Evolutionary conservation across 2,888 invertebrate genomes (phyloP).

Genomic region (Scotopteryx bipunctaria): DNA sequence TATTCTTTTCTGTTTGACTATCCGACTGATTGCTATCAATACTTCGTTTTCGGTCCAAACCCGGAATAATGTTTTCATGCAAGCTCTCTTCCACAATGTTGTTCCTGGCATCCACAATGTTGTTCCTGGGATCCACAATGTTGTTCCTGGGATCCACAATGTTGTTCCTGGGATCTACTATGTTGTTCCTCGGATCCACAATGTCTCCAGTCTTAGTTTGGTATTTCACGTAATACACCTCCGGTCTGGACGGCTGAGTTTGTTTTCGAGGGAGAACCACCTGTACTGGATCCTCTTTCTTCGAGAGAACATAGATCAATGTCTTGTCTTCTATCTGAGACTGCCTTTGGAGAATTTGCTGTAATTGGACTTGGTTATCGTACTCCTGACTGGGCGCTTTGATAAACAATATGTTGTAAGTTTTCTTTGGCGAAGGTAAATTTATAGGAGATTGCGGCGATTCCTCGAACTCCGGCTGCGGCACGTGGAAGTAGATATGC

Average conservation of each 20-base stretch:
- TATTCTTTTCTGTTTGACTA: neutral
- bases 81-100: slow-evolving; percentile 31
- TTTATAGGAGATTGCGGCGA: slow-evolving; percentile 67
- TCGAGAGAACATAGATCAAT: slow-evolving; percentile 88
- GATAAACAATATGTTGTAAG: slow-evolving; percentile 90
- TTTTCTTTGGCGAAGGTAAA: slow-evolving; percentile 81
- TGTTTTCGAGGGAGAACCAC: slow-evolving; percentile 34
- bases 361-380: slow-evolving; percentile 51
- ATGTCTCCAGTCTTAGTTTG: slow-evolving; percentile 40
- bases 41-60: slow-evolving; percentile 38
- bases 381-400: slow-evolving; percentile 87
- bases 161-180: too few relatives aligned
- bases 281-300: slow-evolving; percentile 85
- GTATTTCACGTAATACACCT: slow-evolving; percentile 89
- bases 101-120: too few relatives aligned
- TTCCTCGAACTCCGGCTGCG: slow-evolving; percentile 87
- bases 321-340: slow-evolving; percentile 86
- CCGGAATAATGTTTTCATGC: slow-evolving; percentile 32
- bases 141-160: slow-evolving; percentile 36
- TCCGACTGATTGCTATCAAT: neutral
- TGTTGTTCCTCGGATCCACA: slow-evolving; percentile 32
- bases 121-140: slow-evolving; percentile 35
- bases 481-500: slow-evolving; percentile 89
- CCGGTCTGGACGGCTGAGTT: slow-evolving; percentile 77
- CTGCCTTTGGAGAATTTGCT: slow-evolving; percentile 84